Base-by-base conservation (phyloP, 2,888 invertebrate species). In the Apotomis betuletana region DNA sequence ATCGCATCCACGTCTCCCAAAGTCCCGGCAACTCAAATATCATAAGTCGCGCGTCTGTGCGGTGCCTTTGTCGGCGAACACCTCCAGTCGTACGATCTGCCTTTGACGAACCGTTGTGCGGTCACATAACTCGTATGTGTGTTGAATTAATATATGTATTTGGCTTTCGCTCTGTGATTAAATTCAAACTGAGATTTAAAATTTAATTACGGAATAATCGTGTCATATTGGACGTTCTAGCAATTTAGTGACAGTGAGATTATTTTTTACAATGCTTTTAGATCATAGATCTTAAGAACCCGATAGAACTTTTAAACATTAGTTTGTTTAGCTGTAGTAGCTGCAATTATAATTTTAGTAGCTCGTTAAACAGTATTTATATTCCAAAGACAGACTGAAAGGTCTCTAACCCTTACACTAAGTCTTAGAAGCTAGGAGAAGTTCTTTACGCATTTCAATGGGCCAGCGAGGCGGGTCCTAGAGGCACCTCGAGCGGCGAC, bases 11-110 rank as follows among this genome's bases (percentile, higher is more conserved):
- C 63, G 70, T 71, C 64, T 70, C 72, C 74, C 77, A 74, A 72
- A 77, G 77, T 75, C 76, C 80, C 77, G 78, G 76, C 77, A 86
- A 83, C 79, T 84, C 87, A 89, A 89, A 89, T 87, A 88, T 87
- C 83, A 87, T 87, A 87, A 87, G 84, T 85, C 83, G 83, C 78
- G 78, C 80, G 74, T 73, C 69, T 79, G 78, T 77, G 79, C 77
- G 79, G 82, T 77, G 79, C 70, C 79, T 80, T 81, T 82, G 81
- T 80, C 81, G 77, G 77, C 82, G 81, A 85, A 85, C 84, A 80
- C 80, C 75, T 79, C 80, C 85, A 83, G 84, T 82, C 83, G 82
- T 78, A 78, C 81, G 81, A 85, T 85, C 85, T 83, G 76, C 82
- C 83, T 85, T 83, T 84, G 83, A 74, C 71, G 61, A 52, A 73